These are phyloP conservation scores for Cantharis flavilabris DNA, from an alignment of 2,888 invertebrate species.

Conservation along the genomic window DNA sequence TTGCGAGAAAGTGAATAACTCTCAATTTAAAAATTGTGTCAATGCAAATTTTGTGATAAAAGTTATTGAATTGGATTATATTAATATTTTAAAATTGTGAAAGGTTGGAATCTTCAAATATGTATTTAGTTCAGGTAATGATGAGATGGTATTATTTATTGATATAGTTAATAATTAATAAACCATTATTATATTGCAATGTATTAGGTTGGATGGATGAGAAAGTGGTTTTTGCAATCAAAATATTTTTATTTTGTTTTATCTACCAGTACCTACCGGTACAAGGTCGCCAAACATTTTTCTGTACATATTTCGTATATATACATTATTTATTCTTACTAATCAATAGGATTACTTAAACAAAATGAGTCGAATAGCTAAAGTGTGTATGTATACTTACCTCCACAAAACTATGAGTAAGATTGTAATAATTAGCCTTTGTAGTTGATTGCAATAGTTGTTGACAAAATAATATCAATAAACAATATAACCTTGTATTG, in stretches of 20 bases:
- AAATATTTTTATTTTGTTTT: not conserved
- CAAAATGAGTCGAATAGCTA: not conserved
- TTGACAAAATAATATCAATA: not conserved
- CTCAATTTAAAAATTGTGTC: not conserved
- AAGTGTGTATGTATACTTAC: not conserved
- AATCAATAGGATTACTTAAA: not conserved
- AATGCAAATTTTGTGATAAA: not conserved
- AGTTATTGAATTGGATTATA: not conserved
- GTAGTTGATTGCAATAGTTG: not conserved
- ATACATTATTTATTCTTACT: not conserved
- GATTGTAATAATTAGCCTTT: not conserved
- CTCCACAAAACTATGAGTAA: not conserved
- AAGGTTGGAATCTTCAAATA: not conserved
- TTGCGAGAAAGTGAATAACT: not conserved
- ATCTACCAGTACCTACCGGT: not conserved
- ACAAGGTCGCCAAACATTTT: not conserved
- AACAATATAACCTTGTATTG: not conserved
- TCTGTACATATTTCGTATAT: not conserved
- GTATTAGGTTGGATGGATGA: not conserved
- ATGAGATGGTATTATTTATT: not conserved
- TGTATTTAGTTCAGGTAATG: constrained; percentile 24
- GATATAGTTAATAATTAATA: not conserved
- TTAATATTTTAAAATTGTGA: not conserved
- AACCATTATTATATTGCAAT: not conserved
- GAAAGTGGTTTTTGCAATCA: not conserved